Evolutionary conservation across 92 coral and sea anemone genomes (phyloP), one percentile per base, ranked within the genome.

Genomic region (Bergia sp.): DNA sequence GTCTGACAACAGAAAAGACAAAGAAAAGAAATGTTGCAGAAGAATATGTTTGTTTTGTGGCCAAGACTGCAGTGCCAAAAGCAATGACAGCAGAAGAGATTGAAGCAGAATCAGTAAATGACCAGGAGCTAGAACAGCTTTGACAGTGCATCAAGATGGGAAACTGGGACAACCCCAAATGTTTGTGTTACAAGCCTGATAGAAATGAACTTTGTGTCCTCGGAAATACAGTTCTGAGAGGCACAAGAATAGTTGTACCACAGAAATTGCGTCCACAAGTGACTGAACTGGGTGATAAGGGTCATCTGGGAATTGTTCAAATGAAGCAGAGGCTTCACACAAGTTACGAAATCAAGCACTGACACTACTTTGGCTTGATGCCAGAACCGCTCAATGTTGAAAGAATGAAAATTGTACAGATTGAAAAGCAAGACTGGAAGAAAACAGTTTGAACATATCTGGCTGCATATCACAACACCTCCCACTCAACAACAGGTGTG

Each of bases 401-500:
- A 47, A 4, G 53, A 4, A 47, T 47, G 5, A 47, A 8, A 47
- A 47, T 47, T 47, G 53, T 8, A 47, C 53, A 47, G 53, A 47
- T 47, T 47, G 53, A 47, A 8, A 40, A 57, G 36, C 49, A 65
- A 67, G 83, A 86, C n/a, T 86, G 81, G 89, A 86, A 86, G 44
- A 81, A 73, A 72, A 81, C 44, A 55, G 69, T 86, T 2, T 67
- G 76, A 3, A 82, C 82, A 73, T 86, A 75, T 53, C 71, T 84
- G 36, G 72, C 72, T 41, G 72, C 72, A 69, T 86, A 86, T 21
- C 69, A 80, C 66, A 86, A 47, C 82, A 76, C 89, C 65, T 29
- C 89, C 82, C 5, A 29, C 29, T 29, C 29, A 29, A 29, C 29
- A 29, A 86, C 82, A 44, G 88, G 83, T 75, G 49, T 76, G 0